Conservation (phyloP, 2,888 invertebrate genomes). For the Drepana falcataria region DNA sequence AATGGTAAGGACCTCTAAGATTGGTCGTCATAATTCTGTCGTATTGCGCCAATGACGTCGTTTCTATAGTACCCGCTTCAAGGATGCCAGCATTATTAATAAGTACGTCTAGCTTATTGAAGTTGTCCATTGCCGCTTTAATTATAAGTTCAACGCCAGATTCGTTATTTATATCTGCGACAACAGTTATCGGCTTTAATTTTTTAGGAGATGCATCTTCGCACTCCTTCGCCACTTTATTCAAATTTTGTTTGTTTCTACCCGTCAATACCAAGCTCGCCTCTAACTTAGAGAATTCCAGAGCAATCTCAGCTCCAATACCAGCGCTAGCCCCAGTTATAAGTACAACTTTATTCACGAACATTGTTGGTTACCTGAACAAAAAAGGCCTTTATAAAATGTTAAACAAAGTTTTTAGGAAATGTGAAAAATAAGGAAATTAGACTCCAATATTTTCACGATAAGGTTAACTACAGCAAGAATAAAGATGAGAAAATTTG, state of each 20-base stretch:
- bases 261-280: constrained; percentile 80
- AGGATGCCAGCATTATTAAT: constrained; percentile 91
- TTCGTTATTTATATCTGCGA: constrained; percentile 82
- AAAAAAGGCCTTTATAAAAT: neutral
- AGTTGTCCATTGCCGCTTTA: constrained; percentile 81
- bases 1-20: constrained; percentile 83
- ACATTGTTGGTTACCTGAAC: constrained; percentile 32
- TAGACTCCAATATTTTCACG: too few species aligned
- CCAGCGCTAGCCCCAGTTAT: constrained; percentile 83
- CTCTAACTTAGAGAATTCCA: constrained; percentile 80
- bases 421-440: too few species aligned
- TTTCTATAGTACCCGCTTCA: constrained; percentile 85
- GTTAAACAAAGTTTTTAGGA: too few species aligned
- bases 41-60: constrained; percentile 86
- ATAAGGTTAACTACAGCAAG: too few species aligned
- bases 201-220: constrained; percentile 34
- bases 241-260: constrained; percentile 82
- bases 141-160: constrained; percentile 80
- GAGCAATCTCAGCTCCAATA: constrained; percentile 82
- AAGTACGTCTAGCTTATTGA: constrained; percentile 83
- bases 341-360: constrained; percentile 74
- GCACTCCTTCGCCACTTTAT: constrained; percentile 78
- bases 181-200: constrained; percentile 66
- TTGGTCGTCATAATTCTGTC: constrained; percentile 91
- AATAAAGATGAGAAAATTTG: too few species aligned